Evolutionary conservation across 2,888 invertebrate genomes (phyloP), one percentile per base, ranked within the genome.

Genomic region (Colletes collaris): DNA sequence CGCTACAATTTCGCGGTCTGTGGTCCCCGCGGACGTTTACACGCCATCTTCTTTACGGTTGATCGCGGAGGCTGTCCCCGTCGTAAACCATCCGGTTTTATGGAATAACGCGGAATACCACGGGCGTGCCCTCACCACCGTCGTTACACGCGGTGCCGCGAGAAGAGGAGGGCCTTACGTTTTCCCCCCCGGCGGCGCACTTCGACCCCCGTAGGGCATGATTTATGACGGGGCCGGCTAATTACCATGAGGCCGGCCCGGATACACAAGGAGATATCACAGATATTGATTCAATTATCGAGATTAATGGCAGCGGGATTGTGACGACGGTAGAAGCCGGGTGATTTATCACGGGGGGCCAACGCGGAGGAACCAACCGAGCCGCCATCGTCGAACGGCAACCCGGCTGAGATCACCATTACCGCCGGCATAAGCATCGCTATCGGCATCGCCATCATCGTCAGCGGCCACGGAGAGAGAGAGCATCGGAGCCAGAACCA

Each of bases 281-380:
- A 76, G 87, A 90, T 91, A 91, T 91, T 90, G 91, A 91, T 91
- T 91, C 91, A 90, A 91, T 91, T 91, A 90, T 89, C 81, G 89
- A 90, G 91, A 91, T 91, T 91, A 91, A 91, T 91, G 87, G 89
- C 79, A 74, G 78, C 76, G 64, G 81, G 87, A 89, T 89, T 85
- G 87, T 81, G 86, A 84, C 70, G 77, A 74, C 74, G 83, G 59
- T 68, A 60, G 79, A 76, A 76, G 58, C 58, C 69, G 27, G 80
- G 83, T 87, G 86, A 89, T 89, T 89, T 89, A 88, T 86, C 85
- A 84, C 79, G 63, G 65, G 53, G 64, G 53, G 64, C 58, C 46
- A 52, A 67, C 50, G 58, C 75, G 60, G 27, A 69, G 62, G 75
- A 79, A 76, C 71, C 67, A 74, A 68, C 71, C 27, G 2, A 27